Percentiles rank a stretch among this genome's conserved stretches.
Evolutionary conservation across 2,888 invertebrate genomes (phyloP).

Genomic region (Ormia ochracea): DNA sequence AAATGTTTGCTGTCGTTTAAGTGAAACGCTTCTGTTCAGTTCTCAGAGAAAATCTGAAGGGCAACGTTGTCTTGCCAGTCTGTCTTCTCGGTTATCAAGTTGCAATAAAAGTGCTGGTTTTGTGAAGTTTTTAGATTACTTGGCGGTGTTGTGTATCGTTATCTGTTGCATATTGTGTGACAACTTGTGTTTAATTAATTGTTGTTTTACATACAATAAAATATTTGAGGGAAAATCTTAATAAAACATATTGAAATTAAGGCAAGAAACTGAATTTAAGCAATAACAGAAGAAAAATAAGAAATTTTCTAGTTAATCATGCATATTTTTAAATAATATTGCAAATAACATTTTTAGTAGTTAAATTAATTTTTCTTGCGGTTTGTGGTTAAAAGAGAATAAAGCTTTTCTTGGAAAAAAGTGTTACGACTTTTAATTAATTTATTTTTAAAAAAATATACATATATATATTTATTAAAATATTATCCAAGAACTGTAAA

Average conservation of each 20-base stretch:
- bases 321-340: background rate
- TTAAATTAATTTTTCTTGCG: background rate
- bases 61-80: conserved; percentile 51
- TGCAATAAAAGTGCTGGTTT: conserved; percentile 5
- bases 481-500: too few relatives aligned
- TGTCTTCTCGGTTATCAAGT: conserved; percentile 39
- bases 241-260: background rate
- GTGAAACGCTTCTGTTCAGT: conserved; percentile 47
- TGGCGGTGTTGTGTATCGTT: conserved; percentile 20
- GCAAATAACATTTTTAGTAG: background rate
- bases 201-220: background rate
- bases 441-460: background rate
- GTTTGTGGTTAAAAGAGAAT: conserved; percentile 36
- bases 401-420: background rate
- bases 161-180: conserved; percentile 9
- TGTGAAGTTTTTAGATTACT: conserved; percentile 15
- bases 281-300: background rate
- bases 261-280: background rate
- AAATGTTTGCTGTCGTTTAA: conserved; percentile 46
- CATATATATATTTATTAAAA: too few relatives aligned
- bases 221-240: background rate
- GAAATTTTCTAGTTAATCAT: too few relatives aligned
- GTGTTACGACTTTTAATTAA: conserved; percentile 14
- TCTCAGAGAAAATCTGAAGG: conserved; percentile 56
- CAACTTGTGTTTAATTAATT: conserved; percentile 2